Base-by-base conservation (phyloP, 2,888 invertebrate species). In the Polydesmus complanatus region DNA sequence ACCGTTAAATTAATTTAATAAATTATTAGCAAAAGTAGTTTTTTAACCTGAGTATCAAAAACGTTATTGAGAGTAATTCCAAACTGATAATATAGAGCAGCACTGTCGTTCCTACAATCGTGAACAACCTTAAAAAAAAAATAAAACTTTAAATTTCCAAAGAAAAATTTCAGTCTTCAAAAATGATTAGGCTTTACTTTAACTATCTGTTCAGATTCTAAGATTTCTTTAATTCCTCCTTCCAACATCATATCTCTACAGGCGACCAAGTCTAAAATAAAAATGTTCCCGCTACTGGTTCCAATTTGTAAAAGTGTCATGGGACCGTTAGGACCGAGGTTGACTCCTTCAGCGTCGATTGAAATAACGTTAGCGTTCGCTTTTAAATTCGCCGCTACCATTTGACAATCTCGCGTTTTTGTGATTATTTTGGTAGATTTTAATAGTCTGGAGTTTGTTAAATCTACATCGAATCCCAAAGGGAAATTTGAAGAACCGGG, bases 281-380 rank as follows among this genome's bases (percentile, higher is more conserved):
- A 93, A 2, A 88, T 85, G 72, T 85, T 86, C 49, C 91, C 90
- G 59, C 82, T 80, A 70, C 83, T 80, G 1, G 89, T 88, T 18
- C 88, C 91, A 51, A 78, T 66, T 62, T 75, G 73, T 71, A 93
- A 81, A 56, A 94, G 75, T 1, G 93, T 92, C 63, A 94, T 78
- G 68, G 88, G 86, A 72, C 93, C 93, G 57, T 89, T 90, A 1
- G 85, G 78, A 23, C 94, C 94, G 63, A 94, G 78, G 75, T 92
- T 93, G 59, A 94, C 88, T 19, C 94, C 92, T 77, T 95, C 94
- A 68, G 91, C 91, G 72, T 94, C 94, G 69, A 94, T 82, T 0
- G 90, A 88, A 23, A 94, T 79, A 5, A 73, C 68, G n/a, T 66
- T 66, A 58, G 66, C 65, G 1, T 64, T 58, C 23, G 64, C 65